Evolutionary conservation across 2,113 vertebrate species (phyloP), one percentile per base, ranked within the genome.

Genomic region (Gallinago undulata): DNA sequence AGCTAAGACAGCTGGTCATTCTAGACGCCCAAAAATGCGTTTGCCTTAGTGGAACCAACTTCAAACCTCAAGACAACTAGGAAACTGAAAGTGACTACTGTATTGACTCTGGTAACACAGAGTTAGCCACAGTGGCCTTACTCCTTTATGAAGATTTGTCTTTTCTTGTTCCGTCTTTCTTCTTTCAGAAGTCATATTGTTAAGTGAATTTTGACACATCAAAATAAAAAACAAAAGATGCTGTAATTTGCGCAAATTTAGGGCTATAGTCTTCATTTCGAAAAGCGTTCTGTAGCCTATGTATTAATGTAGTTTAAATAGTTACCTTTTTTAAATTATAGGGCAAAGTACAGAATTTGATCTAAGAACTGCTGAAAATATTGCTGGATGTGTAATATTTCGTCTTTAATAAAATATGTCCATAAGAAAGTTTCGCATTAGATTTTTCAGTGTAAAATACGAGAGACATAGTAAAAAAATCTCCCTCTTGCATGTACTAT

Each of bases 41-140:
- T 97, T 97, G 94, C 97, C 96, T 97, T 97, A 96, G 93, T 68
- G 76, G 93, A 98, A 97, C 93, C 97, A 93, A 96, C 96, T 96
- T 97, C 96, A 94, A 97, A 98, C 97, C 97, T 98, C 96, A 96
- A 82, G 94, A 95, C 88, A 96, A 74, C 56, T 27, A 67, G 89
- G 87, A 97, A 95, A 86, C 72, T 56, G 60, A 79, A 94, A 90
- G 73, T 74, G 88, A 93, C 96, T 96, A 63, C 89, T 96, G 84
- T 97, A 89, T 95, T 90, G 86, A 93, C 92, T 97, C 96, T 89
- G 95, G 78, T 91, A 77, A 84, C 75, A 77, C 59, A 69, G 90
- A 95, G 84, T 97, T 95, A 97, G 95, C 97, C 96, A 75, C 90
- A 80, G 96, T 96, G 97, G 97, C 97, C 98, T 98, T 98, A 97